Percentiles rank a stretch among this genome's conserved stretches.
phyloP scores from a whole-genome alignment of 2,888 invertebrate species.

The Zele albiditarsus region DNA sequence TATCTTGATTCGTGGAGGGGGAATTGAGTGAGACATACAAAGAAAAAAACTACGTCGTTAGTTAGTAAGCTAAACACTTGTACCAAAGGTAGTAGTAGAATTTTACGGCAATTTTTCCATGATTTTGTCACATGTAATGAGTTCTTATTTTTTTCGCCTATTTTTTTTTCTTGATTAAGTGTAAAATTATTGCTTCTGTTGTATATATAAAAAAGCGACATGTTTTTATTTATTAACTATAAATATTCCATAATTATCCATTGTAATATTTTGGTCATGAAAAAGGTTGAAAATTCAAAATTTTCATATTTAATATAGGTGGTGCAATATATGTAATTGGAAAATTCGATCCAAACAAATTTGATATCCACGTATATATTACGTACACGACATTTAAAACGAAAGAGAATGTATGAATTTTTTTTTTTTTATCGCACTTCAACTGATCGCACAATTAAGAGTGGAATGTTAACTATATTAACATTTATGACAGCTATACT shows the following conservation, averaged over 20 bases:
- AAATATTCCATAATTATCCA: conserved; percentile 19
- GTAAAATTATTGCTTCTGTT: conserved; percentile 28
- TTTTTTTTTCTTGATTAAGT: not conserved
- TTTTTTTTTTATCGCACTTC: not conserved
- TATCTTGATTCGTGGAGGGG: not conserved
- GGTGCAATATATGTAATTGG: conserved; percentile 12
- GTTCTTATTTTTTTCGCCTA: not conserved
- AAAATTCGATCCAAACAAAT: conserved; percentile 1
- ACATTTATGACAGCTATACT: not conserved
- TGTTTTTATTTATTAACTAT: conserved; percentile 24
- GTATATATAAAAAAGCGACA: conserved; percentile 17
- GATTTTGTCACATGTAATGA: conserved; percentile 21
- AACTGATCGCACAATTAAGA: conserved; percentile 1
- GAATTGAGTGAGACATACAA: conserved; percentile 32
- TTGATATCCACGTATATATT: conserved; percentile 4
- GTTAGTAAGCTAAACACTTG: conserved; percentile 61
- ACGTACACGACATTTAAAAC: not conserved
- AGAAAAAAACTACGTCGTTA: conserved; percentile 58
- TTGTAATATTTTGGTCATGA: conserved; percentile 17
- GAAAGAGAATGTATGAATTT: not conserved
- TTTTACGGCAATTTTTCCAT: conserved; percentile 28
- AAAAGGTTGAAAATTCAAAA: conserved; percentile 12
- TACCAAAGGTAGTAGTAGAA: conserved; percentile 66
- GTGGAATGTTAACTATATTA: conserved; percentile 7
- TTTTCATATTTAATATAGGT: not conserved